Percentiles rank a stretch among this genome's conserved stretches.
Evolutionary conservation across 2,888 invertebrate genomes (phyloP).

Genomic region (Anodontia alba): DNA sequence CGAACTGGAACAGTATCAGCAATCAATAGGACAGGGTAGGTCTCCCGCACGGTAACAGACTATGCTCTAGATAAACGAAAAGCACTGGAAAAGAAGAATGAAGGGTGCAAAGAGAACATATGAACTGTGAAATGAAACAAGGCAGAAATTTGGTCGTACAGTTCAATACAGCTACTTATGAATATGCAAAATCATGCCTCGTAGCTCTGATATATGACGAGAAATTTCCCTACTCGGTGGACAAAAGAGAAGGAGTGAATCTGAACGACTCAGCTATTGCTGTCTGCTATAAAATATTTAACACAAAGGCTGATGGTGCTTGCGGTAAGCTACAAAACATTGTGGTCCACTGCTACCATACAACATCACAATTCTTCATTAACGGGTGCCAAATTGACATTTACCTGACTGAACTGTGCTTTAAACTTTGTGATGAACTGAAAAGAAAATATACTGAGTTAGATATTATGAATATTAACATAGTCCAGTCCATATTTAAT

Average conservation of each 20-base stretch:
- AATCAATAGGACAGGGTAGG: too few relatives aligned
- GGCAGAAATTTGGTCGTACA: not conserved
- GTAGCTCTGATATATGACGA: not conserved
- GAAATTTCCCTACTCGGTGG: not conserved
- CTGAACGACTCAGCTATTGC: not conserved
- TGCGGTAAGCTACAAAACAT: not conserved
- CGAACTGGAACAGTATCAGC: too few relatives aligned
- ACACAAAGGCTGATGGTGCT: not conserved
- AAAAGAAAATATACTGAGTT: not conserved
- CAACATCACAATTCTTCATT: not conserved
- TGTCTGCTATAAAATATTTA: not conserved
- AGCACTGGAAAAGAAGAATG: not conserved
- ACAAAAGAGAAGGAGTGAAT: not conserved
- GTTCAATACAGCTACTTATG: not conserved
- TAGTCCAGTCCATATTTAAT: not conserved
- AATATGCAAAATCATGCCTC: not conserved
- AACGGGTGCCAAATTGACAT: not conserved
- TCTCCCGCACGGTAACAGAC: too few relatives aligned
- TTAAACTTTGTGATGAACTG: not conserved
- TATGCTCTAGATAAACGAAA: not conserved
- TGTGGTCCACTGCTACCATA: not conserved
- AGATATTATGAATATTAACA: not conserved
- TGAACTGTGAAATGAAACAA: not conserved
- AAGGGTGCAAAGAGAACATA: not conserved
- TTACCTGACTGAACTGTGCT: not conserved